A percentile compares a stretch with the other conserved stretches of the same genome.
Evolutionary conservation across 2,113 vertebrate genomes (phyloP).

Genomic region (Apteryx mantelli): DNA sequence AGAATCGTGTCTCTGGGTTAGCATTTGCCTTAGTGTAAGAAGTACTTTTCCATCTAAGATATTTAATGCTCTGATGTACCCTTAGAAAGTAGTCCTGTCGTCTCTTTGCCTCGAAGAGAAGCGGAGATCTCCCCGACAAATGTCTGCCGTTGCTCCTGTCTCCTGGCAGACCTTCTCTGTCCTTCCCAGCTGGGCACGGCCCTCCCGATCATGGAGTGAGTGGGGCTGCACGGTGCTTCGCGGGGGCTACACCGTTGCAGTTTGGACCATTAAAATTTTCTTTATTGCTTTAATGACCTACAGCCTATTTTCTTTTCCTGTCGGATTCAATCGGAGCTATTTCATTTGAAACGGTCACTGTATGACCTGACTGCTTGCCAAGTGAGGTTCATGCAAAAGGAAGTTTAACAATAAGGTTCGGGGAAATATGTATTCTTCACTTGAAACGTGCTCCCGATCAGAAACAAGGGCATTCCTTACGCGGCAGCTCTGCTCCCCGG

Average conservation of each 20-base stretch:
- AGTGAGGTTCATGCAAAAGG: neutral
- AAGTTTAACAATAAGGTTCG: neutral
- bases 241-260: accelerated
- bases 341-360: neutral
- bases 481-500: accelerated
- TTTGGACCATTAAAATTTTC: neutral
- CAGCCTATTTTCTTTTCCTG: neutral
- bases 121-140: neutral
- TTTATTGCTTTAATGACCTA: neutral
- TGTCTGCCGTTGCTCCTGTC: accelerated
- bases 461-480: accelerated
- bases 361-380: neutral
- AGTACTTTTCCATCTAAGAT: accelerated
- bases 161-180: too few relatives aligned
- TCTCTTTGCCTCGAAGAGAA: neutral
- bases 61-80: too few relatives aligned
- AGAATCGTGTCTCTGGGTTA: accelerated
- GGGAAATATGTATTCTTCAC: neutral
- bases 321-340: neutral
- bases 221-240: neutral
- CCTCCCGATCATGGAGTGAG: accelerated
- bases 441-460: neutral
- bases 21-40: accelerated
- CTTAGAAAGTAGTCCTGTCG: neutral
- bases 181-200: accelerated